Evolutionary conservation across 2,797 vertebrate genomes (phyloP).

Genomic region (Melanotaenia maccullochi): DNA sequence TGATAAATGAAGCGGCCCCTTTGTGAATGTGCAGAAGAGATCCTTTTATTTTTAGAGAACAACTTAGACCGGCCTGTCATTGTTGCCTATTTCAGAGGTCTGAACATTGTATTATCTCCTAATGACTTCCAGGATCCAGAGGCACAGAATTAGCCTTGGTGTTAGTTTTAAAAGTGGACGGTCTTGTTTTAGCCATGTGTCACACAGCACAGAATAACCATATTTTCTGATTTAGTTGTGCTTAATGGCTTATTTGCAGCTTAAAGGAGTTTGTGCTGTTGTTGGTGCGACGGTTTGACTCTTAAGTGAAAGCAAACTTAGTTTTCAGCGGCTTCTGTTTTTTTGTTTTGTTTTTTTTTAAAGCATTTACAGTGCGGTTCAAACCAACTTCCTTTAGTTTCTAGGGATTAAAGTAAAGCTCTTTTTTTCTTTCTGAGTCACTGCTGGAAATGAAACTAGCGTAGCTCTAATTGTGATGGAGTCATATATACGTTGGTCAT

Average conservation of each 20-base stretch:
- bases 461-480: neutral
- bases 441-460: neutral
- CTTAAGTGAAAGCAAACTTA: conserved; percentile 13
- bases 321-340: conserved; percentile 33
- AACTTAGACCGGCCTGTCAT: neutral
- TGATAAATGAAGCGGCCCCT: no score
- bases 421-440: conserved; percentile 8
- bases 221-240: conserved; percentile 8
- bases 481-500: neutral
- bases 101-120: conserved; percentile 23
- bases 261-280: neutral
- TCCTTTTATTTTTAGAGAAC: conserved; percentile 11
- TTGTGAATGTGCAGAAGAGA: neutral
- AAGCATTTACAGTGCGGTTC: conserved; percentile 23
- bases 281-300: neutral
- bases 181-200: conserved; percentile 8
- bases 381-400: conserved; percentile 23
- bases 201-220: neutral
- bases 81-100: conserved; percentile 24
- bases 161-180: conserved; percentile 16
- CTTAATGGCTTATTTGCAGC: neutral
- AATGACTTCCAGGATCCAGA: conserved; percentile 23
- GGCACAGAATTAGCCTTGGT: conserved; percentile 12
- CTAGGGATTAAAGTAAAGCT: conserved; percentile 10
- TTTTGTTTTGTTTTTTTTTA: neutral